Base-by-base conservation (phyloP, 2,888 invertebrate genomes). In the Leptopilina drosophilae region DNA sequence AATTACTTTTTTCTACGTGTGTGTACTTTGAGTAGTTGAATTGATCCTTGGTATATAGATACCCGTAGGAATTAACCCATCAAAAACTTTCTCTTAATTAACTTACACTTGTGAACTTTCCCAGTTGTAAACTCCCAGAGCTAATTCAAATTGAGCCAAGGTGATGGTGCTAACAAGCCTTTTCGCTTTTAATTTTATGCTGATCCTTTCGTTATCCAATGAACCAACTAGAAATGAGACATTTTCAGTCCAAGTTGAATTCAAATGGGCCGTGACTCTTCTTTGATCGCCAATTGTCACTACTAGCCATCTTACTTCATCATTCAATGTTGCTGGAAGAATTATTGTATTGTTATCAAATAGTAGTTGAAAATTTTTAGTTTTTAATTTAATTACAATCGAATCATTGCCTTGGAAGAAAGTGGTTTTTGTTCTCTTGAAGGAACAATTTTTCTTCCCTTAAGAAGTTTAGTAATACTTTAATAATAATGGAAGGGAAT, bases 151-250 rank as follows among this genome's bases (percentile, higher is more conserved):
- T 77, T 92, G 91, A 15, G 93, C 92, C 77, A 93, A 85, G 1
- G 93, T 93, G 75, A 93, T 92, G 75, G 92, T 92, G 82, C 92
- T 93, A 82, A 93, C 90, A 75, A 93, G 89, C 66, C 93, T 88
- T 84, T 93, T 93, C 78, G 92, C 92, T 85, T 93, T 93, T 81
- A 92, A 87, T 85, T 93, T 93, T 66, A 93, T 89, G 65, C 87
- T 85, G 59, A 93, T 86, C 87, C 91, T 91, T 80, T 93, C 93
- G 78, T 89, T 91, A 42, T 91, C 90, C 80, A 93, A 87, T 53
- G 91, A 87, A 79, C 92, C 91, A 20, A 93, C 92, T 77, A 93
- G 89, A 86, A 93, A 93, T 33, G 93, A 93, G 67, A 92, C 91
- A 77, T 92, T 91, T 82, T 93, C 93, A 80, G 91, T 90, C 93